Evolutionary conservation across 2,113 vertebrate genomes (phyloP), one percentile per base, ranked within the genome.

Genomic region (Hemibagrus wyckioides): DNA sequence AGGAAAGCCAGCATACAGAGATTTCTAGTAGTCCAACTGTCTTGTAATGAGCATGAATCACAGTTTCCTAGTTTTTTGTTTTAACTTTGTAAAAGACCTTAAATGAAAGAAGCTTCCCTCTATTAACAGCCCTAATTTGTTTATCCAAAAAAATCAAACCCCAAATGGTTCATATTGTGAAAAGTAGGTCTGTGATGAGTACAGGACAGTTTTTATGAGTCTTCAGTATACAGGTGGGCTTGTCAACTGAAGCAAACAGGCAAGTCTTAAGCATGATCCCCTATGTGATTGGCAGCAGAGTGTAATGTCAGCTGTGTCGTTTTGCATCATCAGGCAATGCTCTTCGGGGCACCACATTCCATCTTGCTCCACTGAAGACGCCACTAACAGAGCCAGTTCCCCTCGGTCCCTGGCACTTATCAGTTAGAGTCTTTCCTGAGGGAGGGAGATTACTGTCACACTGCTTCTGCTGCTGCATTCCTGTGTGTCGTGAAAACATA

Each of bases 231-330:
- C 17, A 21, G 15, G 7, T 54, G 15, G 33, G 50, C 54, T 80
- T 30, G 19, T 33, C 6, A 36, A 33, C n/a, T 54, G 50, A 54
- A 80, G 50, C n/a, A 56, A 33, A 17, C 48, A 21, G 50, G 33
- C 33, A 57, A 56, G 15, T 80, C 76, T 80, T 56, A 50, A 21
- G 7, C 52, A 23, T 80, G 95, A 93, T 95, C 95, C 95, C 87
- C 79, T 94, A 92, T 89, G 90, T 94, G 94, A 94, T 92, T 89
- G 91, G 92, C 94, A 92, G 93, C 91, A 93, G 95, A 96, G 95
- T 96, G 95, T 97, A 97, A 97, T 97, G 96, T 97, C 96, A 96
- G 94, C 92, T 94, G 91, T 92, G 97, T 97, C 96, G 93, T 92
- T 92, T 97, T 92, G 52, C 90, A 97, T 98, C 96, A 97, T 93